Base-by-base conservation (phyloP, 2,113 vertebrate genomes). In the Ameiurus melas region DNA sequence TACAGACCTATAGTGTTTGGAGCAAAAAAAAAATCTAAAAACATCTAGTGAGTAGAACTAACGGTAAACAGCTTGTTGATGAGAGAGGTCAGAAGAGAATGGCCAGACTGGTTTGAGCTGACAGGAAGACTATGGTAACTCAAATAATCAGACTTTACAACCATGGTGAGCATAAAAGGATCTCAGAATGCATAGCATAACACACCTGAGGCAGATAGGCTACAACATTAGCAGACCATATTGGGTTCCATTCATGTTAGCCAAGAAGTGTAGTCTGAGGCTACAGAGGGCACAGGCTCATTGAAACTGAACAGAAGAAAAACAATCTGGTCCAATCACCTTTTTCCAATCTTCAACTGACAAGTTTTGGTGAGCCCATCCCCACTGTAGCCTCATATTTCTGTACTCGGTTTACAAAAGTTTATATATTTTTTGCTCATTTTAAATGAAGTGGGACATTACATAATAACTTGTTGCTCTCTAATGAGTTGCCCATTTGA, bases 401-500 rank as follows among this genome's bases (percentile, higher is more conserved):
- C 57, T 20, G 57, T 20, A 20, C 19, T 20, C 1, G 19, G 19
- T 5, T 58, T 19, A 58, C 19, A 58, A 58, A 19, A 57, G 55
- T 57, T 53, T 53, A 53, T 53, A 53, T 53, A 53, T 53, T 53
- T 53, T 53, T 53, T 53, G 51, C 10, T 13, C 51, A 4, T 30
- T 68, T n/a, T 14, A 68, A 30, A 30, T 68, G 55, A 57, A 57
- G 55, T 0, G 2, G 19, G 5, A 19, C 17, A 60, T 60, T 19
- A 33, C 14, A 70, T 17, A 82, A 78, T 58, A 71, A 73, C 71
- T 86, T 30, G 68, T 89, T 90, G 78, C 55, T 64, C 39, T 66
- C 68, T 92, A 88, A 90, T 90, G 90, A 89, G 87, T 58, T 55
- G 16, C 33, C 64, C 58, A 10, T 70, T 84, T 87, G 87, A 89